Base-by-base conservation (phyloP, 2,113 vertebrate genomes). In the Amblyopsis rosae region DNA sequence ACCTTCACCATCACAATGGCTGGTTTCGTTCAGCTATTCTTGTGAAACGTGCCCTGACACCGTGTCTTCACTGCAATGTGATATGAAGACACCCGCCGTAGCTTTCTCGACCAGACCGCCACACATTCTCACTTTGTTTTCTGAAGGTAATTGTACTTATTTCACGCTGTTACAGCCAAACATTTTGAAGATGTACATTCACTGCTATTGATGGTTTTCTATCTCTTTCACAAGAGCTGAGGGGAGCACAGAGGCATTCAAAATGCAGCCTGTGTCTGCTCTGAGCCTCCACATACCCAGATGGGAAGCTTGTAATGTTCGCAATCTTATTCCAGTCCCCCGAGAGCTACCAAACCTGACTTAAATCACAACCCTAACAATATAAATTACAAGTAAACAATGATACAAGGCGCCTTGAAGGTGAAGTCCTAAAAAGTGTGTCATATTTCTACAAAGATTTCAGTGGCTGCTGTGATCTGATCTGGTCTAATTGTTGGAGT, bases 1-100 rank as follows among this genome's bases (percentile, higher is more conserved):
- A 87, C 81, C 73, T 77, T 81, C 67, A 77, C 69, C 81, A 62
- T 82, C 79, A 81, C 53, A 51, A 32, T 32, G 33, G 70, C 68
- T 61, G 33, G 13, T 11, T 16, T 69, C 67, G 17, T 61, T 62
- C 65, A 54, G 78, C 69, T 67, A 69, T 76, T 86, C n/a, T 74
- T 32, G 62, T 50, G 68, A 69, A 79, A 35, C 58, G 15, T 60
- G 33, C 55, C n/a, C 54, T 33, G 35, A 67, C 3, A 46, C 60
- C 35, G 45, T 57, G 53, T 19, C 7, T 41, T 48, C 53, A 7
- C 33, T 19, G 59, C 65, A 4, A 70, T n/a, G 12, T 41, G 17
- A 58, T 50, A 66, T 56, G 19, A 67, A 45, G 16, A 12, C 0
- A 17, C 12, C n/a, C 49, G 12, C 10, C 1, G 13, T 50, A 9